phyloP scores from a whole-genome alignment of 2,113 vertebrate genomes.

The Pomatostomus ruficeps region DNA sequence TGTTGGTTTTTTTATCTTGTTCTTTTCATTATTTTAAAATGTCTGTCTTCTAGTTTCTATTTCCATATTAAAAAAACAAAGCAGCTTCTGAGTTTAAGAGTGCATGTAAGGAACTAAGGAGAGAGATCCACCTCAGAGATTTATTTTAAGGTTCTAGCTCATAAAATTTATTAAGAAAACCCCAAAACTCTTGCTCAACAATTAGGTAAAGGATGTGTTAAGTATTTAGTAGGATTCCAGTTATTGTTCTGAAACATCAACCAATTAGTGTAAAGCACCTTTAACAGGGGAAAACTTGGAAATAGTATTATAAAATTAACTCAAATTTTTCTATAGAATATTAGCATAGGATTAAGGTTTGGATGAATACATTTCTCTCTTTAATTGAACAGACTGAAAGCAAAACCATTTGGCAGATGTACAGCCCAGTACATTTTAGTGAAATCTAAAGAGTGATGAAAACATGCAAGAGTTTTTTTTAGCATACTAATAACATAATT shows the following conservation, averaged over 20 bases:
- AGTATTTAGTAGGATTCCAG: neutral
- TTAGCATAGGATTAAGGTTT: neutral
- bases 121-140: neutral
- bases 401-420: conserved; percentile 2
- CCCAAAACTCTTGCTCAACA: neutral
- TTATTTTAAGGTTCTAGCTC: neutral
- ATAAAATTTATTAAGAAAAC: neutral
- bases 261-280: neutral
- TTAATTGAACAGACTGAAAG: conserved; percentile 21
- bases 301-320: neutral
- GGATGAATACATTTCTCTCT: conserved; percentile 2
- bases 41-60: neutral
- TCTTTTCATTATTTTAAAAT: neutral
- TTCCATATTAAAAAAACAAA: neutral
- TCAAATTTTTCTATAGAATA: neutral
- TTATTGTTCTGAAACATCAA: neutral
- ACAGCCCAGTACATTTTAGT: neutral
- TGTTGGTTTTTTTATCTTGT: neutral
- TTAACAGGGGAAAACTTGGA: neutral
- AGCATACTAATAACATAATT: neutral
- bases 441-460: conserved; percentile 22
- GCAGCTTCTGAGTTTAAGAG: neutral
- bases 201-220: neutral
- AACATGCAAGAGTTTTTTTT: neutral
- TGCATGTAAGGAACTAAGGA: neutral